Evolutionary conservation across 2,797 vertebrate species (phyloP).

Genomic region (Cercopithecus mitis): DNA sequence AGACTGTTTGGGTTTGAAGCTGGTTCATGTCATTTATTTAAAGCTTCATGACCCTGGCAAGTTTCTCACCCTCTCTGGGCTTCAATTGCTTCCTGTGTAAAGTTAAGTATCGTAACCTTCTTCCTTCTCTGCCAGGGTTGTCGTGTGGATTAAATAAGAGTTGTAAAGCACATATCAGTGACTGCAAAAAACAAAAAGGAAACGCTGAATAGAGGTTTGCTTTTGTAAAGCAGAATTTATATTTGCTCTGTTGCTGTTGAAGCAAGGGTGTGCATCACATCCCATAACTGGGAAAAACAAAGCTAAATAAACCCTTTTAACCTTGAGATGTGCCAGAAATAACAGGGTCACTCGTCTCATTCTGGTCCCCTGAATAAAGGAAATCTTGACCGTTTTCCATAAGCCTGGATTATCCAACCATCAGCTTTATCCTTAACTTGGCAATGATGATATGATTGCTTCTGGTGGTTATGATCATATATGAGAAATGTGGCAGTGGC

Average conservation of each 20-base stretch:
- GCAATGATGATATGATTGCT: rapidly evolving
- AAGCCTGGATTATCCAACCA: not conserved
- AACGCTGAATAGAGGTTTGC: not conserved
- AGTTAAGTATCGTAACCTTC: too few relatives aligned
- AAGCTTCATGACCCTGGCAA: not conserved
- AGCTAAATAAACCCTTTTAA: not conserved
- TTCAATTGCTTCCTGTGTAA: too few relatives aligned
- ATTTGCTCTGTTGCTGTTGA: not conserved
- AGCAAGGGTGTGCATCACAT: not conserved
- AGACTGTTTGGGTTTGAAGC: not conserved
- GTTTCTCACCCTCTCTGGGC: not conserved
- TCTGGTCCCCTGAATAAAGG: not conserved
- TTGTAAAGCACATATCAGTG: not conserved
- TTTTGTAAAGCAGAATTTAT: not conserved
- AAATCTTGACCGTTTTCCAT: not conserved
- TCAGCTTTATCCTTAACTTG: not conserved
- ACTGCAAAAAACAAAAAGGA: not conserved
- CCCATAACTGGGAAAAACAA: too few relatives aligned
- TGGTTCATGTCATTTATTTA: not conserved
- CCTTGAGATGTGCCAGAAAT: not conserved
- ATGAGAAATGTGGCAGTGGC: not conserved
- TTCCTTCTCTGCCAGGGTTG: not conserved
- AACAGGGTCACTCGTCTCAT: not conserved
- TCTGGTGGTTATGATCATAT: not conserved
- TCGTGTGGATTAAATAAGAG: not conserved